A percentile compares a stretch with the other conserved stretches of the same genome.
Evolutionary conservation across 2,888 invertebrate species (phyloP).

Genomic region (Strigamia crassipes): DNA sequence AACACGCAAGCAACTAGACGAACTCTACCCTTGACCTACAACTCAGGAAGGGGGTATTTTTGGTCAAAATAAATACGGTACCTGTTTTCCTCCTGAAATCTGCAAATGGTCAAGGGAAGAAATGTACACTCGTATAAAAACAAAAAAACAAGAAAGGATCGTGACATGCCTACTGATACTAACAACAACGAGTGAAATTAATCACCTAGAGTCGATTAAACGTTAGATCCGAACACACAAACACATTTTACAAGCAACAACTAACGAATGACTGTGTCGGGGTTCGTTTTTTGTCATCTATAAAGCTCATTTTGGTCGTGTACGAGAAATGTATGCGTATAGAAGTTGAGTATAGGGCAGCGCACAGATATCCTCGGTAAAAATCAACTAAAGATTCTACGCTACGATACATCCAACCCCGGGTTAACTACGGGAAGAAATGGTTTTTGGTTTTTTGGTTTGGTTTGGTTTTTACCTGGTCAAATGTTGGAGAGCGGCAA

Average conservation of each 20-base stretch:
- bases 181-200: not conserved
- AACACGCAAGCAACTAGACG: not conserved
- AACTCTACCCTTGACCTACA: slow-evolving; percentile 35
- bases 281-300: slow-evolving; percentile 25
- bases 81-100: slow-evolving; percentile 43
- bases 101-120: slow-evolving; percentile 42
- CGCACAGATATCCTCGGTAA: not conserved
- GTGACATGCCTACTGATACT: not conserved
- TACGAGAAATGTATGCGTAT: slow-evolving; percentile 24
- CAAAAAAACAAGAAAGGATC: slow-evolving; percentile 33
- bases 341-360: not conserved
- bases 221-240: not conserved
- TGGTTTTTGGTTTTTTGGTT: not conserved
- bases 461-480: slow-evolving; percentile 69
- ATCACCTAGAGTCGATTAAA: not conserved
- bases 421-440: not conserved
- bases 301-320: not conserved
- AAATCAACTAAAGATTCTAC: not conserved
- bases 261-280: not conserved
- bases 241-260: not conserved
- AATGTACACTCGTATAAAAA: not conserved
- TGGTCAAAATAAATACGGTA: not conserved
- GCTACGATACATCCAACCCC: not conserved
- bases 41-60: not conserved
- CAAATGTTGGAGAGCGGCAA: slow-evolving; percentile 72